Evolutionary conservation across 2,888 invertebrate species (phyloP).

Genomic region (Cyclophora punctaria): DNA sequence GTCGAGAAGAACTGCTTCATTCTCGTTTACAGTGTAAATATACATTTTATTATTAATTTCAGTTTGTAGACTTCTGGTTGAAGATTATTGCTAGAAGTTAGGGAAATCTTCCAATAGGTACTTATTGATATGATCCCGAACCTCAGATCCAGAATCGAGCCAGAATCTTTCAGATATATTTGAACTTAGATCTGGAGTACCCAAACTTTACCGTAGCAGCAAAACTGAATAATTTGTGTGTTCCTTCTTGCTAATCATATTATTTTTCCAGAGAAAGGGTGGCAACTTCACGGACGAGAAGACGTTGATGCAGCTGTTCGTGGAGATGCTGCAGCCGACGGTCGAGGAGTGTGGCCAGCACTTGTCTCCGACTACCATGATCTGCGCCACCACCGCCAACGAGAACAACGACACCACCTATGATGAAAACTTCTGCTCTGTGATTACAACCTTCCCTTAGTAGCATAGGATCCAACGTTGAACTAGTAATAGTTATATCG

Average conservation of each 20-base stretch:
- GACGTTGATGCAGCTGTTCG: slow-evolving; percentile 35
- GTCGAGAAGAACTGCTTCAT: slow-evolving; percentile 37
- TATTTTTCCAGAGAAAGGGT: slow-evolving; percentile 25
- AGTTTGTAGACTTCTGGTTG: too few relatives aligned
- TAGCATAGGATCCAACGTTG: too few relatives aligned
- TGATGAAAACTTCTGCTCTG: slow-evolving; percentile 44
- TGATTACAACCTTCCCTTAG: slow-evolving; percentile 14
- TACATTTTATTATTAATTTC: too few relatives aligned
- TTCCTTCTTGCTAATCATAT: neutral
- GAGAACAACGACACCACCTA: slow-evolving; percentile 29
- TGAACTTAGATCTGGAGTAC: too few relatives aligned
- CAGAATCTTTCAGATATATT: too few relatives aligned
- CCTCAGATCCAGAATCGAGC: too few relatives aligned
- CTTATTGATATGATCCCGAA: too few relatives aligned
- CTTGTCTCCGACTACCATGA: slow-evolving; percentile 41
- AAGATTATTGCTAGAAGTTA: too few relatives aligned
- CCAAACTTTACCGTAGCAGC: too few relatives aligned
- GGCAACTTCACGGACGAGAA: slow-evolving; percentile 36
- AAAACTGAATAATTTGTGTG: too few relatives aligned
- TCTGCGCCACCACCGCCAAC: slow-evolving; percentile 39
- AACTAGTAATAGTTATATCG: neutral
- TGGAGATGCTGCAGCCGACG: slow-evolving; percentile 37
- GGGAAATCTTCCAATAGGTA: too few relatives aligned
- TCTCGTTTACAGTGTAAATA: slow-evolving; percentile 43
- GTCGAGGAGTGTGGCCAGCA: slow-evolving; percentile 40